Evolutionary conservation across 2,113 vertebrate species (phyloP).

Genomic region (Grantiella picta): DNA sequence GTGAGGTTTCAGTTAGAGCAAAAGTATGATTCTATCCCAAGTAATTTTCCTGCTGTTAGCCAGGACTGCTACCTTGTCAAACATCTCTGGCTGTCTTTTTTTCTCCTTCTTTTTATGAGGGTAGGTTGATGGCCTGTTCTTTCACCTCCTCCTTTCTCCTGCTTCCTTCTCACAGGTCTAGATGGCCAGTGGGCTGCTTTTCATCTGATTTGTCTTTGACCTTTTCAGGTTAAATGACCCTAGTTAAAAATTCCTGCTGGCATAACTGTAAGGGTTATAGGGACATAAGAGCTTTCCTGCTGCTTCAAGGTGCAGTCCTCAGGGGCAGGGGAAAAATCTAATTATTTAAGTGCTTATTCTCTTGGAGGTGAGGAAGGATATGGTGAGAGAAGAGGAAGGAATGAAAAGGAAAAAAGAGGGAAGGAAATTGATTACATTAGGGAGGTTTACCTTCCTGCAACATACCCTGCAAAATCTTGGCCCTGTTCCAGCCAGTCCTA

Average conservation of each 20-base stretch:
- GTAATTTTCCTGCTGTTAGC: not conserved
- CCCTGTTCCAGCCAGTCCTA: not conserved
- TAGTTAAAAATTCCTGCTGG: conserved; percentile 55
- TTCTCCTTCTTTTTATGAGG: not conserved
- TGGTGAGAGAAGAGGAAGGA: conserved; percentile 41
- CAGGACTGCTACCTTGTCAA: not conserved
- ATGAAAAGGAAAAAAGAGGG: conserved; percentile 17
- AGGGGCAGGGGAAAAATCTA: conserved; percentile 28
- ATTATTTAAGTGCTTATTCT: conserved; percentile 48
- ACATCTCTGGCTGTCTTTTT: not conserved
- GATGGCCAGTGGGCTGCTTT: conserved; percentile 36
- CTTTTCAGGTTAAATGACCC: conserved; percentile 51
- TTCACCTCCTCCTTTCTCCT: conserved; percentile 10
- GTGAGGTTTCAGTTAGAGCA: not conserved
- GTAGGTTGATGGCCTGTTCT: conserved; percentile 5
- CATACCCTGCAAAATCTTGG: not conserved
- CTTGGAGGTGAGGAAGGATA: conserved; percentile 1
- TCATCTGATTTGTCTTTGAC: conserved; percentile 57
- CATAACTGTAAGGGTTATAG: conserved; percentile 9
- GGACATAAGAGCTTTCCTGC: conserved; percentile 47
- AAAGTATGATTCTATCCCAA: not conserved
- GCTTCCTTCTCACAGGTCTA: conserved; percentile 20
- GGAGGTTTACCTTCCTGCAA: conserved; percentile 24
- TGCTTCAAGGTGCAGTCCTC: conserved; percentile 50
- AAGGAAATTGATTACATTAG: conserved; percentile 55